Evolutionary conservation across 35 echinoderm and acorn worm genomes (phyloP).

Genomic region (Apostichopus parvimensis): DNA sequence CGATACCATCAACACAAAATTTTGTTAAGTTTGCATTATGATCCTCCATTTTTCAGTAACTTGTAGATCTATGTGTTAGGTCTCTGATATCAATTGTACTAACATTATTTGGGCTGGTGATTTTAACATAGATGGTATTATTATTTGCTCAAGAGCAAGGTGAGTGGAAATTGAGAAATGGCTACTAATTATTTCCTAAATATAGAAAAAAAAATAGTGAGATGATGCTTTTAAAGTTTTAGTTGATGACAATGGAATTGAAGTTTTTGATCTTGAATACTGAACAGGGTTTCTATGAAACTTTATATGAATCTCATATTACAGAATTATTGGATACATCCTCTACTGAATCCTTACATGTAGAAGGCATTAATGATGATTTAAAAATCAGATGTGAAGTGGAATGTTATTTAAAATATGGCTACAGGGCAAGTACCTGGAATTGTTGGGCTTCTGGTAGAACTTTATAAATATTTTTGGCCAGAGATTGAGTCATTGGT

Average conservation of each 20-base stretch:
- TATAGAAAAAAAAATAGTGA: slow-evolving; percentile 48
- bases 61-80: no score
- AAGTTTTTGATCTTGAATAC: not conserved
- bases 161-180: slow-evolving; percentile 22
- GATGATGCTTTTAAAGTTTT: slow-evolving; percentile 37
- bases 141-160: slow-evolving; percentile 15
- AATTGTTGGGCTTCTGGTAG: not conserved
- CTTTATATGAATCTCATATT: not conserved
- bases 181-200: slow-evolving; percentile 21
- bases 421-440: not conserved
- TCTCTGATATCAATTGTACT: no score
- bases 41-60: no score
- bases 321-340: not conserved
- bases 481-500: not conserved
- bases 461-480: not conserved
- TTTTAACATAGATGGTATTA: slow-evolving; percentile 18
- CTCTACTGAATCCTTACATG: slow-evolving; percentile 13
- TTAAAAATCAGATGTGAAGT: slow-evolving; percentile 18
- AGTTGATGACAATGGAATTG: not conserved
- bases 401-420: slow-evolving; percentile 1
- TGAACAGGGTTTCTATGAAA: slow-evolving; percentile 1
- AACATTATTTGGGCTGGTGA: no score
- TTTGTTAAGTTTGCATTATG: no score
- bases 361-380: slow-evolving; percentile 26
- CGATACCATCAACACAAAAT: no score